These are phyloP conservation scores for Hydrolagus colliei DNA, from an alignment of 2,797 vertebrate species.

Conservation along the genomic window DNA sequence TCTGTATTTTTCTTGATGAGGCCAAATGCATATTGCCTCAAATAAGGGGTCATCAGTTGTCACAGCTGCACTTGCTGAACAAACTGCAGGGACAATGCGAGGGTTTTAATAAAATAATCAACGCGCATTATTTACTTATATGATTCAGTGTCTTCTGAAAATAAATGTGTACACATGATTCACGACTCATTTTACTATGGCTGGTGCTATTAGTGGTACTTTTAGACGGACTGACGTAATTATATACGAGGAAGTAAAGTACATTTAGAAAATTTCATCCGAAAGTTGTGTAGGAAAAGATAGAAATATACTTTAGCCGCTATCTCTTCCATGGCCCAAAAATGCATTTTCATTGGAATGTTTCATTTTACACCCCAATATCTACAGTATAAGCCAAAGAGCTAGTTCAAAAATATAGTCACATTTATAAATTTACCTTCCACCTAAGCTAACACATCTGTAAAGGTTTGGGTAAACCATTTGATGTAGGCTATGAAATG, in stretches of 20 bases:
- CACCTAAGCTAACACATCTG: neutral
- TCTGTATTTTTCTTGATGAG: neutral
- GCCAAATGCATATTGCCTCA: neutral
- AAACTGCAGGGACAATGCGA: neutral
- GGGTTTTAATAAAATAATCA: too few species aligned
- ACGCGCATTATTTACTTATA: too few species aligned
- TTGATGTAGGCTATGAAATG: constrained; percentile 2
- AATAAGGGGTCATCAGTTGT: neutral
- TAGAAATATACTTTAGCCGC: neutral
- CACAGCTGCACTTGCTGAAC: neutral
- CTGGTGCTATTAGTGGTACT: neutral
- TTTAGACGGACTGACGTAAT: neutral
- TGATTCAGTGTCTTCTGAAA: neutral
- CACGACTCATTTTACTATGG: neutral
- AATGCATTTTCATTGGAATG: neutral
- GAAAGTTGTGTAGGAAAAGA: neutral
- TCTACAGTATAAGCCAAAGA: neutral
- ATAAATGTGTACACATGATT: neutral
- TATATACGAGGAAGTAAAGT: neutral
- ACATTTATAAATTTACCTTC: neutral
- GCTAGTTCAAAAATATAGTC: neutral
- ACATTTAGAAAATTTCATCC: neutral
- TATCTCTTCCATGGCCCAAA: neutral
- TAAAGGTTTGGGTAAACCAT: neutral
- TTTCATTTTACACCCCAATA: neutral